Evolutionary conservation across 1,140 invertebrate species (phyloP), one percentile per base, ranked within the genome.

Genomic region (Bicyclus anynana): DNA sequence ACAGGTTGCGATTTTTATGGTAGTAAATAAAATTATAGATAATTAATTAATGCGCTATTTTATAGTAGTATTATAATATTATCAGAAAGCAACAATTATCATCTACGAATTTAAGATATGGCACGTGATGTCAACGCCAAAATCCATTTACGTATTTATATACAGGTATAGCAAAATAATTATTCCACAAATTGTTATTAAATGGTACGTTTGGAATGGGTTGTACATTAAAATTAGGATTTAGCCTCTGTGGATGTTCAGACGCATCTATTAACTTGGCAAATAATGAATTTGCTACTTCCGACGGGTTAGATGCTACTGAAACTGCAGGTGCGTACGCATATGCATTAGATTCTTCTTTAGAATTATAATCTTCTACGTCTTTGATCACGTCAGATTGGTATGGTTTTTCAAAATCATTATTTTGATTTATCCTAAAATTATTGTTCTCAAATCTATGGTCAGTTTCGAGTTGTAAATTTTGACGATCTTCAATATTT

Each of bases 261-360:
- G 59, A 56, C 0, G 53, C 53, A 13, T 37, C 16, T 5, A 27
- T 14, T 12, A 62, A 29, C 14, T 62, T 56, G 17, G 13, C 27
- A 49, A 53, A 37, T 46, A 63, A 7, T 26, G 38, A 4, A 50
- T 53, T 46, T 12, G 10, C 46, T 40, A 35, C n/a, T 33, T 33
- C 9, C 3, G 12, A 1, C 10, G 1, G 3, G 4, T 29, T 29
- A 2, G 23, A 7, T 27, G 12, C 14, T 38, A n/a, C 16, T 7
- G 16, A 1, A 5, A 21, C 10, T 51, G n/a, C 6, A 21, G 29
- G 29, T n/a, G 48, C 37, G 16, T 37, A 51, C 9, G 48, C 17
- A 13, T 51, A 51, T n/a, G 48, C 48, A 38, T 51, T 51, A 5
- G 49, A 37, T 14, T 21, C n/a, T 20, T 21, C 16, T 9, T 38